Percentiles rank a stretch among this genome's conserved stretches.
phyloP scores from a whole-genome alignment of 2,888 invertebrate species.

The Agelastica alni region DNA sequence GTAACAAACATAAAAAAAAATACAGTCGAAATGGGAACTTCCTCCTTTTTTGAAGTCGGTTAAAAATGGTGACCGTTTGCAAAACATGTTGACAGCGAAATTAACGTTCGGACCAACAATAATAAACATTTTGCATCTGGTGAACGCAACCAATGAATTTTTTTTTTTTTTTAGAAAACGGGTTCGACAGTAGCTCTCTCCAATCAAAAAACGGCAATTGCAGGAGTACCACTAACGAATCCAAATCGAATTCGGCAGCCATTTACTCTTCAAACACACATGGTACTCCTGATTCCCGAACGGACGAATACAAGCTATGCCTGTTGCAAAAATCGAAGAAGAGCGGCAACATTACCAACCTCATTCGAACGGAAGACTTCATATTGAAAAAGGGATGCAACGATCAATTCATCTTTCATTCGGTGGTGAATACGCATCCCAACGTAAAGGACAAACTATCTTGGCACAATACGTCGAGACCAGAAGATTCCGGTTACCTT shows the following conservation, averaged over 20 bases:
- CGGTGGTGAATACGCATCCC: constrained; percentile 23
- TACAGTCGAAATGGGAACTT: no score
- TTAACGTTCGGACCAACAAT: no score
- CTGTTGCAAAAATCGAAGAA: constrained; percentile 40
- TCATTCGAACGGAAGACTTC: constrained; percentile 39
- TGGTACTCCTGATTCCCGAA: constrained; percentile 39
- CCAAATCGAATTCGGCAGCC: constrained; percentile 15
- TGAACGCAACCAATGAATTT: constrained; percentile 3
- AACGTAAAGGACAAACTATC: constrained; percentile 41
- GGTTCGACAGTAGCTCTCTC: constrained; percentile 51
- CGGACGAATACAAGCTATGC: constrained; percentile 36
- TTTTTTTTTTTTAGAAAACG: constrained; percentile 41
- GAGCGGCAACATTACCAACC: constrained; percentile 35
- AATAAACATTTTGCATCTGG: no score
- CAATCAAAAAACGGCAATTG: constrained; percentile 70
- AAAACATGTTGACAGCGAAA: no score
- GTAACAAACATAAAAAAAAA: no score
- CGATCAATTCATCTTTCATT: constrained; percentile 48
- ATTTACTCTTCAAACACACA: constrained; percentile 6
- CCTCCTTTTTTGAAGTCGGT: no score
- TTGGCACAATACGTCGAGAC: constrained; percentile 41
- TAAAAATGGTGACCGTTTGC: no score
- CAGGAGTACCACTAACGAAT: constrained; percentile 62
- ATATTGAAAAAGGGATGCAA: constrained; percentile 46
- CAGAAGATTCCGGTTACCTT: constrained; percentile 80